phyloP scores from a whole-genome alignment of 2,888 invertebrate species.

The Ceraclea dissimilis region DNA sequence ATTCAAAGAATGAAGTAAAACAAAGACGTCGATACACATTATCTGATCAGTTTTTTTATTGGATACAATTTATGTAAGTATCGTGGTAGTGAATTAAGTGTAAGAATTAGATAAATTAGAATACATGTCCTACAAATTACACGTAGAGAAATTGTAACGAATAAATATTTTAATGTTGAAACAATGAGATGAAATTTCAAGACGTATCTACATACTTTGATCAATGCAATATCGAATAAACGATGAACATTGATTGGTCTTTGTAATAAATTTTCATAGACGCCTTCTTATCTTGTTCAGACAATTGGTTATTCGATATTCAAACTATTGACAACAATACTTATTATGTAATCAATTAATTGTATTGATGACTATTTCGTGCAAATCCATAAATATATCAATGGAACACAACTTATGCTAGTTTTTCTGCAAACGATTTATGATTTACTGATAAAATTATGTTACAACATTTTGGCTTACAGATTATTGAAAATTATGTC shows the following conservation, averaged over 20 bases:
- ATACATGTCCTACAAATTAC: background rate
- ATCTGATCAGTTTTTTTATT: slow-evolving; percentile 1
- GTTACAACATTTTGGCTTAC: too few species aligned
- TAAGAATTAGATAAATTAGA: background rate
- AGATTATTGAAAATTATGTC: too few species aligned
- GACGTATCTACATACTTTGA: background rate
- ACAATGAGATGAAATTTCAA: background rate
- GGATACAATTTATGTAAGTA: slow-evolving; percentile 2
- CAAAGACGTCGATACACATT: background rate
- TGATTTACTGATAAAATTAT: too few species aligned
- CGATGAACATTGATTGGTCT: background rate
- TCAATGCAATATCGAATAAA: background rate
- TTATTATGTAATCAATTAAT: too few species aligned
- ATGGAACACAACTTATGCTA: too few species aligned
- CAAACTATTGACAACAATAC: too few species aligned
- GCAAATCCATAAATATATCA: too few species aligned
- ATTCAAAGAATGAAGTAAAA: background rate
- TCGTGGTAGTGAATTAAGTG: background rate
- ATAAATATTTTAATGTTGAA: background rate
- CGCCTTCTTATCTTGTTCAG: too few species aligned
- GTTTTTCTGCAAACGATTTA: too few species aligned
- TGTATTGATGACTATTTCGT: too few species aligned
- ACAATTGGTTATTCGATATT: too few species aligned
- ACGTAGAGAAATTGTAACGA: background rate
- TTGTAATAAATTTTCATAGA: too few species aligned